Base-by-base conservation (phyloP, 2,113 vertebrate species). In the Oceanites oceanicus region DNA sequence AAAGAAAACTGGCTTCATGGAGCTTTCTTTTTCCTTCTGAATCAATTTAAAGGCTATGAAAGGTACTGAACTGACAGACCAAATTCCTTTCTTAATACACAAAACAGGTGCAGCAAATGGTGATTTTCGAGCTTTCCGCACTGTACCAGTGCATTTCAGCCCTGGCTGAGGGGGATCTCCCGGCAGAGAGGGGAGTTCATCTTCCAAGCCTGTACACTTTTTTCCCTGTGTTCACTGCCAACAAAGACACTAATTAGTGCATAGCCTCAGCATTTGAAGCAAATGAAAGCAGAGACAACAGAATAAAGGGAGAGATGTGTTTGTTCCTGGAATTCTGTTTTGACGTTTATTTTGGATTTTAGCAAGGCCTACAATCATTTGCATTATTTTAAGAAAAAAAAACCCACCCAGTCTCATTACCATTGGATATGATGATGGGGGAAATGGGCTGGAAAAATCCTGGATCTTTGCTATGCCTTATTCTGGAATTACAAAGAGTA, bases 361-460 rank as follows among this genome's bases (percentile, higher is more conserved):
- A 98, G 96, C 92, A 97, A 97, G 96, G 94, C 95, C 90, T 96
- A 96, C 95, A 94, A 90, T 97, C 20, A 83, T 97, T 90, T 86
- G 94, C 96, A 95, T 97, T 98, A 97, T 96, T 98, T 98, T 96
- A 96, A 97, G 96, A 79, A 55, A 92, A 97, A 94, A 88, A 83
- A 96, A 97, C 2, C 4, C 27, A 25, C 4, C 4, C 47, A 49
- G 59, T 98, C 98, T 98, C 97, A 98, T 98, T 98, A 98, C 96
- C 96, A 97, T 95, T 96, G 88, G 96, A 96, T 97, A 97, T 95
- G 97, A 97, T 97, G 97, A 97, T 97, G 97, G 81, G 80, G 90
- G 97, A 98, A 98, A 98, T 97, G 98, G 97, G 94, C 97, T 98
- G 98, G 98, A 98, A 98, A 98, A 98, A 98, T 93, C 96, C 97